These are phyloP conservation scores for Agriopis leucophaearia DNA, from an alignment of 2,888 invertebrate genomes.

Conservation along the genomic window DNA sequence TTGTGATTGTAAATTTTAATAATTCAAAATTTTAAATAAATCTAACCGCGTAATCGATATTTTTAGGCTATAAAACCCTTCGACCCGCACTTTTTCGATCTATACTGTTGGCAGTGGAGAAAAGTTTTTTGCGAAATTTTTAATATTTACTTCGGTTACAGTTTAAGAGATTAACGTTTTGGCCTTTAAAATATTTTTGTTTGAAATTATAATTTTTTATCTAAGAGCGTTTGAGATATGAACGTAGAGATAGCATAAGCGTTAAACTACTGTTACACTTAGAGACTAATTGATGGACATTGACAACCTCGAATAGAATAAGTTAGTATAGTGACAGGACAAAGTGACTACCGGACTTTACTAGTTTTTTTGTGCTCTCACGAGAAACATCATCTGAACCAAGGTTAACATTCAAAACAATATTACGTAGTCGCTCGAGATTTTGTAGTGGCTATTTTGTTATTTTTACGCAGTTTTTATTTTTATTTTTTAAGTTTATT, in stretches of 20 bases:
- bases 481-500: conserved; percentile 17
- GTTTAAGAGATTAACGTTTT: conserved; percentile 80
- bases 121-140: conserved; percentile 83
- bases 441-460: conserved; percentile 15
- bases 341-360: conserved; percentile 62
- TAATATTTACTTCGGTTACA: conserved; percentile 85
- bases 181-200: conserved; percentile 82
- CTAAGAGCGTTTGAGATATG: conserved; percentile 71
- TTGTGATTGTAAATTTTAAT: conserved; percentile 85
- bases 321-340: conserved; percentile 60
- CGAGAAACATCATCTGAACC: conserved; percentile 58
- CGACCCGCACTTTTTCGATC: conserved; percentile 76
- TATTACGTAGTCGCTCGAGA: conserved; percentile 4
- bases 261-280: conserved; percentile 73
- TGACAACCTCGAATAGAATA: conserved; percentile 63
- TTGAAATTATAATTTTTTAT: conserved; percentile 70
- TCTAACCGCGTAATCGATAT: conserved; percentile 80
- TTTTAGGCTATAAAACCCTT: conserved; percentile 78
- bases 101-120: conserved; percentile 75
- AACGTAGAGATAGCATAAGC: conserved; percentile 70
- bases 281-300: conserved; percentile 56
- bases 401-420: conserved; percentile 61
- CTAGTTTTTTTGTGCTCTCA: conserved; percentile 61
- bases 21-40: conserved; percentile 67
- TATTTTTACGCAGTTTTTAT: neutral